These are phyloP conservation scores for Lasius platythorax DNA, from an alignment of 2,888 invertebrate genomes.

Conservation along the genomic window DNA sequence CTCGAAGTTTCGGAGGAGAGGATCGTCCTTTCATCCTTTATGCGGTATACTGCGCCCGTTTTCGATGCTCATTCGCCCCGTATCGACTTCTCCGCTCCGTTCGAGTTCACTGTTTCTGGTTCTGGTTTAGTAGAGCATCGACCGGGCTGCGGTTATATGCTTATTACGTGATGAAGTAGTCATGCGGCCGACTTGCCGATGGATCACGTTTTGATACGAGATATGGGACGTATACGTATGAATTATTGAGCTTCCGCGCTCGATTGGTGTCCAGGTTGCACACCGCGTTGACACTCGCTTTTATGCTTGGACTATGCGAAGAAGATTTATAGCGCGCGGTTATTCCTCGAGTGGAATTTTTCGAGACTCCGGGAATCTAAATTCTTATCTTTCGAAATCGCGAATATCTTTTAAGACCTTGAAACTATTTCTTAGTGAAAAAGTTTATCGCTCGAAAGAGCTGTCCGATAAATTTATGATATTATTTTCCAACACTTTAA, in stretches of 20 bases:
- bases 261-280: constrained; percentile 18
- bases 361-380: not conserved
- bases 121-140: constrained; percentile 53
- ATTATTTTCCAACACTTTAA: not conserved
- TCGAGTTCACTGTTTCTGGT: constrained; percentile 36
- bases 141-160: constrained; percentile 11
- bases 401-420: not conserved
- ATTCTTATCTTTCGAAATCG: not conserved
- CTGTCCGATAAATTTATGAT: not conserved
- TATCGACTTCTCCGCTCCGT: constrained; percentile 1
- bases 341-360: not conserved
- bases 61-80: not conserved
- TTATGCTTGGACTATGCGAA: not conserved
- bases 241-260: constrained; percentile 36
- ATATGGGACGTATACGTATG: not conserved
- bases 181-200: constrained; percentile 44
- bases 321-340: not conserved
- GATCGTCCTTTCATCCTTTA: constrained; percentile 70
- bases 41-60: constrained; percentile 42
- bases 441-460: not conserved
- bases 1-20: constrained; percentile 63
- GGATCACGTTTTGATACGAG: constrained; percentile 44
- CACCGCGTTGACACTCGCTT: not conserved
- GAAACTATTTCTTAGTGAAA: not conserved
- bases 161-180: constrained; percentile 54